Percentiles rank a stretch among this genome's conserved stretches.
phyloP scores from a whole-genome alignment of 1,140 invertebrate species.

The Drosophila pseudoobscura region DNA sequence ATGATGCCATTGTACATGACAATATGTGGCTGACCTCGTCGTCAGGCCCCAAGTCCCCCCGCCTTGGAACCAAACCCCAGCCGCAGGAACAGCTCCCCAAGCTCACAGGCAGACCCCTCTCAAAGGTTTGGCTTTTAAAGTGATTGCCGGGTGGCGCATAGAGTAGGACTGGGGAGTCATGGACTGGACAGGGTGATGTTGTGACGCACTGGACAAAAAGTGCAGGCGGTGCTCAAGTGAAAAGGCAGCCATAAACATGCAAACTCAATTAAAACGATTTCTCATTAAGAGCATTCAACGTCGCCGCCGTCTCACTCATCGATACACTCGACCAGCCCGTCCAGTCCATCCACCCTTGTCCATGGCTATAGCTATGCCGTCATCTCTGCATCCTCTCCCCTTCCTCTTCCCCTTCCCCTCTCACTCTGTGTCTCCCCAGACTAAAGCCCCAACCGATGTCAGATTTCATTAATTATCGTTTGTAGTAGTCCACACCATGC shows the following conservation, averaged over 20 bases:
- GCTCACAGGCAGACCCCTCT: background rate
- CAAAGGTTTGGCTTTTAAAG: conserved; percentile 58
- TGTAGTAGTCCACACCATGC: conserved; percentile 73
- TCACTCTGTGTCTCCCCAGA: background rate
- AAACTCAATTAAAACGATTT: conserved; percentile 83
- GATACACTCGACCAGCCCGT: conserved; percentile 51
- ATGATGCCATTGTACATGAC: conserved; percentile 79
- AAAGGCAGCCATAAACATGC: conserved; percentile 82
- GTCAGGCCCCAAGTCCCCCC: conserved; percentile 7
- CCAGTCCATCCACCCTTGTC: conserved; percentile 4
- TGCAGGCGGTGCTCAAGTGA: conserved; percentile 52
- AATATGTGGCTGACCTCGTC: conserved; percentile 66
- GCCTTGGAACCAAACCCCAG: background rate
- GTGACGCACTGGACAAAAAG: conserved; percentile 26
- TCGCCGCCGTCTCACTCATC: conserved; percentile 60
- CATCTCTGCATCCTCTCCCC: no score
- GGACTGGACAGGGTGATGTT: background rate
- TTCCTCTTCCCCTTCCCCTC: no score
- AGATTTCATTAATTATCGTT: conserved; percentile 83
- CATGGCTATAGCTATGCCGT: conserved; percentile 16
- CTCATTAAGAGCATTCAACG: conserved; percentile 80
- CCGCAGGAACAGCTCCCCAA: background rate
- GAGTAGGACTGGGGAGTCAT: background rate
- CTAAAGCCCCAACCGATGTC: conserved; percentile 49
- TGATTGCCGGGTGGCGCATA: conserved; percentile 31